A percentile compares a stretch with the other conserved stretches of the same genome.
These are phyloP conservation scores for Exephanes ischioxanthus DNA, from an alignment of 2,888 invertebrate genomes.

Conservation along the genomic window DNA sequence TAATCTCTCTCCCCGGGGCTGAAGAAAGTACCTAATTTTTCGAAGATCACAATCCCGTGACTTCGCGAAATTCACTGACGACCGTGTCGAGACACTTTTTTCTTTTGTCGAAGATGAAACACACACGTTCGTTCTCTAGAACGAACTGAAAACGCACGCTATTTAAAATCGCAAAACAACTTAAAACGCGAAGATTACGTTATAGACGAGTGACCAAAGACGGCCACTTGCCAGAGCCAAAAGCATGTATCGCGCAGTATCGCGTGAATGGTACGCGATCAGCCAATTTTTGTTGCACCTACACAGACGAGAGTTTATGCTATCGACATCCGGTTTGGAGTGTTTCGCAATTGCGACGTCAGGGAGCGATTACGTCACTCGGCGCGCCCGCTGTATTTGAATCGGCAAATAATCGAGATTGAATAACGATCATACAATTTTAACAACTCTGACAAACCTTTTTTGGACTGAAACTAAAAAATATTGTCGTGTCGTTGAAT, in stretches of 20 bases:
- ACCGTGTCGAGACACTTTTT: neutral
- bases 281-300: constrained; percentile 11
- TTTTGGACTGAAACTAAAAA: too few relatives aligned
- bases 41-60: neutral
- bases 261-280: constrained; percentile 29
- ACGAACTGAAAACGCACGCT: neutral
- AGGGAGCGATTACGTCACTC: constrained; percentile 13
- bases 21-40: constrained; percentile 6
- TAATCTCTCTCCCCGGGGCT: constrained; percentile 2
- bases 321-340: constrained; percentile 23
- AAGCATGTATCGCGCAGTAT: constrained; percentile 29
- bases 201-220: constrained; percentile 46
- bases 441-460: too few relatives aligned
- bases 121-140: neutral
- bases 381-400: neutral
- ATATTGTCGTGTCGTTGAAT: too few relatives aligned
- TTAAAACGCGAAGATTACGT: constrained; percentile 20
- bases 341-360: neutral
- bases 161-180: neutral
- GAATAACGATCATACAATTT: too few relatives aligned
- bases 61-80: neutral
- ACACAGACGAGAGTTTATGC: constrained; percentile 12
- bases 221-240: constrained; percentile 55
- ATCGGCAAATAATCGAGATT: too few relatives aligned
- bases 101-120: neutral